Percentiles rank a stretch among this genome's conserved stretches.
phyloP scores from a whole-genome alignment of 2,888 invertebrate genomes.

The Drosophila helvetica region DNA sequence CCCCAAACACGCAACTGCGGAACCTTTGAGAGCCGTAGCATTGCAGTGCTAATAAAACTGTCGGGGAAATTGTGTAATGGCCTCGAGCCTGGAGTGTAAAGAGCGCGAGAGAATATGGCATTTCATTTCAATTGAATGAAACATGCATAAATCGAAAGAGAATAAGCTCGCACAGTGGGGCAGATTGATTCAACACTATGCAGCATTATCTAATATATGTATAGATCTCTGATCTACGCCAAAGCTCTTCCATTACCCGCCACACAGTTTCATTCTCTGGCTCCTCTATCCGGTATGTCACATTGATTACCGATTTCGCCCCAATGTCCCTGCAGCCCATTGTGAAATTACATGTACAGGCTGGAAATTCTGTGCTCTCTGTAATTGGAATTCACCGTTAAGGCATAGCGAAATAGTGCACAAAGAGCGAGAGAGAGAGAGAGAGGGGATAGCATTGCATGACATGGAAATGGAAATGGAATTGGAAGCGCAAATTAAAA shows the following conservation, averaged over 20 bases:
- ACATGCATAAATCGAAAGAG: conserved; percentile 1
- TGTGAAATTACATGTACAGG: conserved; percentile 25
- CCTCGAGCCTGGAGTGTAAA: not conserved
- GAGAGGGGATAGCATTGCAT: conserved; percentile 14
- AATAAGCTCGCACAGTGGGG: not conserved
- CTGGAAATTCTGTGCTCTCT: conserved; percentile 15
- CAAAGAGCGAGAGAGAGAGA: not conserved
- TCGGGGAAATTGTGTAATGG: not conserved
- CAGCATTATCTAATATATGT: too few relatives aligned
- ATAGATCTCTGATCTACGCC: too few relatives aligned
- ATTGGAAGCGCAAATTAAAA: conserved; percentile 23
- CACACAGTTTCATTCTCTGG: too few relatives aligned
- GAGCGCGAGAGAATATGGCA: conserved; percentile 10
- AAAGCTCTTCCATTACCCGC: too few relatives aligned
- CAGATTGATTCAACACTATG: too few relatives aligned
- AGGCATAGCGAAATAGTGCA: not conserved
- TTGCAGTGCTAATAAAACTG: conserved; percentile 16
- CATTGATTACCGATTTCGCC: not conserved
- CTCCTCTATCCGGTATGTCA: not conserved
- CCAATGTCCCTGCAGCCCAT: not conserved
- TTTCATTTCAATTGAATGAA: conserved; percentile 20
- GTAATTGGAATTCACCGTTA: conserved; percentile 36
- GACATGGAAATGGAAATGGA: conserved; percentile 42
- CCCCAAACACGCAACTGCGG: conserved; percentile 18
- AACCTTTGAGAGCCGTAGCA: conserved; percentile 10